Evolutionary conservation across 2,888 invertebrate species (phyloP).

Genomic region (Ecdyonurus torrentis): DNA sequence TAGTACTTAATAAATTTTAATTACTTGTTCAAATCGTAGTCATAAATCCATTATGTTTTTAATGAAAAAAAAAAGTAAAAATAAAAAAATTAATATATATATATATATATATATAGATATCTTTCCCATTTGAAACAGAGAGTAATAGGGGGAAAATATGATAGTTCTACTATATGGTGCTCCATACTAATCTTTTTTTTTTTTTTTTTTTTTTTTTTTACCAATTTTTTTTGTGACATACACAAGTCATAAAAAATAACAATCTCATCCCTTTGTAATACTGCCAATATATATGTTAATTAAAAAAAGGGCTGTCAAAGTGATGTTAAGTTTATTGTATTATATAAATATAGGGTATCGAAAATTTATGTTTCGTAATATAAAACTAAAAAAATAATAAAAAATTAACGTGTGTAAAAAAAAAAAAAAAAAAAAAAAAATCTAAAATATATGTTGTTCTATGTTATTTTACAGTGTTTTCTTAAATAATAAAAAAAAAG

Average conservation of each 20-base stretch:
- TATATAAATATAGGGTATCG: too few relatives aligned
- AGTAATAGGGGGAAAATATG: too few relatives aligned
- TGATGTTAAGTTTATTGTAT: neutral
- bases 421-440: too few relatives aligned
- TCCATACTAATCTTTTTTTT: neutral
- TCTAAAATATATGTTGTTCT: neutral
- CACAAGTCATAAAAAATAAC: neutral
- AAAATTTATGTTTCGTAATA: neutral
- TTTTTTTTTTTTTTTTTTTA: neutral
- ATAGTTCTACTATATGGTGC: neutral
- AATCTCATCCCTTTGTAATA: neutral
- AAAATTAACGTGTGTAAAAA: too few relatives aligned
- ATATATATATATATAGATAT: too few relatives aligned
- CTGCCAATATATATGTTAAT: neutral
- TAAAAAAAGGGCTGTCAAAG: neutral
- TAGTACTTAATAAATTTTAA: too few relatives aligned
- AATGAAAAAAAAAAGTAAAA: too few relatives aligned
- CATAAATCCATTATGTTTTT: too few relatives aligned
- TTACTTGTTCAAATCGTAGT: too few relatives aligned
- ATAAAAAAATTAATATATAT: too few relatives aligned
- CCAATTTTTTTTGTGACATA: neutral
- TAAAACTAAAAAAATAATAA: too few relatives aligned
- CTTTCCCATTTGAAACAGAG: too few relatives aligned
- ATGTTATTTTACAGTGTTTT: neutral
- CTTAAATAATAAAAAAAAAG: neutral